Evolutionary conservation across 2,113 vertebrate genomes (phyloP), one percentile per base, ranked within the genome.

Genomic region (Psammodynastes pulverulentus): DNA sequence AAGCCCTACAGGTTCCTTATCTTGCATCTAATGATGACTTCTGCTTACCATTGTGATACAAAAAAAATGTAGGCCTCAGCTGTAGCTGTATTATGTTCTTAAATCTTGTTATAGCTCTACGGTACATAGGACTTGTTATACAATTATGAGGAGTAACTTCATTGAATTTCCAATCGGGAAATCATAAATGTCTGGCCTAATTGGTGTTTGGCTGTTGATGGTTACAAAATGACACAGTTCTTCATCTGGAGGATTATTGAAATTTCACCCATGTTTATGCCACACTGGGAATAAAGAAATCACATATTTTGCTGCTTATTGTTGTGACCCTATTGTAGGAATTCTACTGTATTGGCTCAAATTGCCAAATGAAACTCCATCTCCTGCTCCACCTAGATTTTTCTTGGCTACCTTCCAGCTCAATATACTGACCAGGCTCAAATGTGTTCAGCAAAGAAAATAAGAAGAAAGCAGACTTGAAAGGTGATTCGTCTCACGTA

Each of bases 381-480:
- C 95, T 93, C 56, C 72, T 84, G 54, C 46, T 53, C 53, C 29
- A 53, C 53, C 84, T 91, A 91, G 29, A 49, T 93, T 95, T 92
- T 92, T 23, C 92, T 93, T 94, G 54, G 58, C 94, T 67, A 23
- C 24, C 91, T 94, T 91, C 88, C 92, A 52, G 1, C 6, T 34
- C 21, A 87, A 87, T 48, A 87, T 39, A 53, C 34, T 87, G 87
- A 84, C 87, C 87, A 84, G 90, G 90, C 92, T 92, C 92, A 94
- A 85, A 84, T n/a, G 56, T 62, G 89, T 87, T 51, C 46, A 88
- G 91, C 79, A 95, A 94, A 95, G 3, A 54, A 93, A 96, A 96
- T 49, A 46, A 51, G 45, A 89, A 67, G 91, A 91, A 52, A 92
- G 13, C 92, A 72, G 86, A 94, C 72, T 23, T 45, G 51, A 91